Evolutionary conservation across 1,140 invertebrate species (phyloP).

Genomic region (Drosophila yakuba): DNA sequence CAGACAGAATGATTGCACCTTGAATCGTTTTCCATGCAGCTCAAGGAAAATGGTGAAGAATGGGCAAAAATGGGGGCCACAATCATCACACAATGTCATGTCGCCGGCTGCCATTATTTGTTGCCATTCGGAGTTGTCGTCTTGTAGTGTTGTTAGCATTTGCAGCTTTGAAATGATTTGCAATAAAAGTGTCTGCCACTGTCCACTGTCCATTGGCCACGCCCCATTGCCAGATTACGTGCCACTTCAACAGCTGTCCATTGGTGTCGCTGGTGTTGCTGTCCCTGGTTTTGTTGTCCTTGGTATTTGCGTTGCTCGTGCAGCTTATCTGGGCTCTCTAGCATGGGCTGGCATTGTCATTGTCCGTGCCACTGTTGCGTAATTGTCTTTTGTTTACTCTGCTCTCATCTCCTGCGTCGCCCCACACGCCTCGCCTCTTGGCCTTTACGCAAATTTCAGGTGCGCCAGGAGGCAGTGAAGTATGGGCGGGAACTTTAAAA

Average conservation of each 20-base stretch:
- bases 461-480: neutral
- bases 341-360: slow-evolving; percentile 45
- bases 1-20: slow-evolving; percentile 43
- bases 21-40: slow-evolving; percentile 51
- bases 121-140: slow-evolving; percentile 33
- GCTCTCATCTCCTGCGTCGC: slow-evolving; percentile 30
- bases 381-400: slow-evolving; percentile 76
- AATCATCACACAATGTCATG: slow-evolving; percentile 62
- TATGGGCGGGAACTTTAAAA: neutral
- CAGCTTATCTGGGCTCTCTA: slow-evolving; percentile 47
- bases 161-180: slow-evolving; percentile 82
- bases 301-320: slow-evolving; percentile 25
- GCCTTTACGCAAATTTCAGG: slow-evolving; percentile 17
- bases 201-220: slow-evolving; percentile 69
- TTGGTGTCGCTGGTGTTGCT: slow-evolving; percentile 13
- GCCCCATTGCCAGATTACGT: slow-evolving; percentile 78
- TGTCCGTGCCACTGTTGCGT: slow-evolving; percentile 72
- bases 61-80: neutral
- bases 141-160: slow-evolving; percentile 68
- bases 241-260: slow-evolving; percentile 46
- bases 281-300: slow-evolving; percentile 10
- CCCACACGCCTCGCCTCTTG: slow-evolving; percentile 32
- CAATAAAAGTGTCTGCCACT: slow-evolving; percentile 79
- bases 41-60: neutral
- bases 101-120: slow-evolving; percentile 53